Conservation (phyloP, 2,888 invertebrate genomes). For the Parnassius apollo region DNA sequence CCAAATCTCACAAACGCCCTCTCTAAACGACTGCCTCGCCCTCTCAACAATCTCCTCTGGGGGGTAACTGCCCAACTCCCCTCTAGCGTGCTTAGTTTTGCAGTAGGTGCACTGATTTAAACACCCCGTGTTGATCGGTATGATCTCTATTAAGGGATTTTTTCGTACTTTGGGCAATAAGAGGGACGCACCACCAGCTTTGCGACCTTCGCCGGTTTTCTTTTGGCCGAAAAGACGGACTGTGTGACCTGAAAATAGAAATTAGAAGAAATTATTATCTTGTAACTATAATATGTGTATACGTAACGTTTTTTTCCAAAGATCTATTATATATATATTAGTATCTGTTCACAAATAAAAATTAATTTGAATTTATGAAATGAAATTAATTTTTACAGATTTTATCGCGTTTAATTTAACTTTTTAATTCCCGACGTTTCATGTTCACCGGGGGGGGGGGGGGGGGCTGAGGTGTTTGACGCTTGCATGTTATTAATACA, state of each 20-base stretch:
- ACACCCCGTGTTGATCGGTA: conserved; percentile 97
- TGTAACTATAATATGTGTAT: too few species aligned
- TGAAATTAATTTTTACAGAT: too few species aligned
- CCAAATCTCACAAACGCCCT: conserved; percentile 98
- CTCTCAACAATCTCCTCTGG: conserved; percentile 94
- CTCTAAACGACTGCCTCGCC: conserved; percentile 91
- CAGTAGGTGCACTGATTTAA: conserved; percentile 99
- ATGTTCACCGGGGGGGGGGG: too few species aligned
- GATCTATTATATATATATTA: too few species aligned
- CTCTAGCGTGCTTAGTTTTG: conserved; percentile 98
- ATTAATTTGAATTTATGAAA: too few species aligned
- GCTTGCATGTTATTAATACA: too few species aligned
- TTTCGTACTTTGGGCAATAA: conserved; percentile 96
- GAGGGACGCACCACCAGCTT: conserved; percentile 93
- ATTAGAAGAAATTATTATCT: too few species aligned
- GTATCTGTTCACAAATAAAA: too few species aligned
- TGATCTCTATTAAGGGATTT: conserved; percentile 98
- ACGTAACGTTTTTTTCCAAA: too few species aligned
- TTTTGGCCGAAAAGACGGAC: conserved; percentile 88
- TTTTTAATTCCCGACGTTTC: too few species aligned
- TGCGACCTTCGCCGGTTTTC: conserved; percentile 89
- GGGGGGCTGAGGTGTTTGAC: too few species aligned
- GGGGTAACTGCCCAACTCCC: conserved; percentile 96
- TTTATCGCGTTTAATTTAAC: too few species aligned
- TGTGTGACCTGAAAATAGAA: conserved; percentile 80